These are phyloP conservation scores for Trematomus loennbergii DNA, from an alignment of 2,113 vertebrate genomes.

Conservation along the genomic window DNA sequence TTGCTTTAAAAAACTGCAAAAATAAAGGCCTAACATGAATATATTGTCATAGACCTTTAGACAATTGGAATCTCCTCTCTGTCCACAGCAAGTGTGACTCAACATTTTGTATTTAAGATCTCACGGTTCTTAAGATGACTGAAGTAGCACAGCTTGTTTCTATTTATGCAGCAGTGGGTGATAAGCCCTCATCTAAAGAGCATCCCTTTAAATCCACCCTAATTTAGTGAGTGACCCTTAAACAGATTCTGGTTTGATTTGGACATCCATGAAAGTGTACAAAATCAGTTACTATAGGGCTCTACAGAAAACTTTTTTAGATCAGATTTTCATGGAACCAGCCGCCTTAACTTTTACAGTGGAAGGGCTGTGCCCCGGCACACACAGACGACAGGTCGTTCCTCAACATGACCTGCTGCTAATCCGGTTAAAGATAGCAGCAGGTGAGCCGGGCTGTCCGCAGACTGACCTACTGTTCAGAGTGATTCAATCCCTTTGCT, in stretches of 20 bases:
- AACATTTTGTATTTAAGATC: conserved; percentile 53
- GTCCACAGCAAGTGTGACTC: conserved; percentile 48
- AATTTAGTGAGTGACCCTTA: conserved; percentile 14
- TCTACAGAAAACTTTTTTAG: background rate
- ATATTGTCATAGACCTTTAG: background rate
- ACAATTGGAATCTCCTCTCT: background rate
- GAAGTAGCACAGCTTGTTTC: conserved; percentile 13
- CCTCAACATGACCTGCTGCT: conserved; percentile 33
- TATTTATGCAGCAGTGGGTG: conserved; percentile 47
- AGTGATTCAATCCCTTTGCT: conserved; percentile 63
- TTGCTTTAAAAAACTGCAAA: too few relatives aligned
- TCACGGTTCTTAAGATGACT: conserved; percentile 51
- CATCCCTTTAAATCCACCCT: conserved; percentile 37
- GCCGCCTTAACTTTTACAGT: background rate
- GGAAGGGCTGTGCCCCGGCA: background rate
- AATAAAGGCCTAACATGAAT: too few relatives aligned
- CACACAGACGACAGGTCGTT: background rate
- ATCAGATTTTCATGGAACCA: background rate
- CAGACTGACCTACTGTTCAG: conserved; percentile 63
- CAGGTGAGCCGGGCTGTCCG: conserved; percentile 55
- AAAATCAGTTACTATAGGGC: background rate
- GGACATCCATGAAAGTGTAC: background rate
- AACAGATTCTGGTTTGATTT: background rate
- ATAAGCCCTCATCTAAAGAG: conserved; percentile 44
- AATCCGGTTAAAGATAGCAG: conserved; percentile 73